Evolutionary conservation across 2,113 vertebrate species (phyloP), one percentile per base, ranked within the genome.

Genomic region (Phalacrocorax pelagicus): DNA sequence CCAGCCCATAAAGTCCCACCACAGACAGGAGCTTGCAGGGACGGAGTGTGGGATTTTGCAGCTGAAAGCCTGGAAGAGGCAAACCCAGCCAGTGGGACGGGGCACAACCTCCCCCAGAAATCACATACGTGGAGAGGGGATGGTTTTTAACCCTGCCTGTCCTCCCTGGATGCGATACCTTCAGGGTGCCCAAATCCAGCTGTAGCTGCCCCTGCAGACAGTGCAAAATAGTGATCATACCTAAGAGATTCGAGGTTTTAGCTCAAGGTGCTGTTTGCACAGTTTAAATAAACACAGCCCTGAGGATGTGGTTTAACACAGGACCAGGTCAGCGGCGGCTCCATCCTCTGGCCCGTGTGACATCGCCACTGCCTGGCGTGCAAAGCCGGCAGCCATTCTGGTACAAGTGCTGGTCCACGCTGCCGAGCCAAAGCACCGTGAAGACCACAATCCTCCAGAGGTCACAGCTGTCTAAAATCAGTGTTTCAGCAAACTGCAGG

Each of bases 291-390:
- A 94, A 87, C 57, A 88, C 36, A 59, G 65, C 34, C 80, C 73
- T 32, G 81, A 79, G 94, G 91, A 96, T 94, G 89, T 95, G 91
- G 93, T 87, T 96, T 44, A 5, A 87, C 57, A 40, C 52, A 78
- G 59, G 80, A 88, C 86, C 2, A 6, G 87, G 75, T 6, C 66
- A 59, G 79, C 1, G 5, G 67, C 3, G 1, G 47, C 87, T 61
- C 30, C 1, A 1, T 52, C 62, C 90, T 57, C 82, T 30, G 70
- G 7, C 30, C 81, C 3, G 2, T 32, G 71, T 82, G 94, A 32
- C 7, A 1, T 12, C 63, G 79, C 49, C 54, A 9, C 40, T 38
- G 51, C 36, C 54, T 2, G 15, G 26, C 1, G 49, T 6, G 57
- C 38, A 29, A 58, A 85, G 10, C 40, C 8, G 6, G 58, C 1